Conservation (phyloP, 2,113 vertebrate species). For the Tachysurus vachellii region DNA sequence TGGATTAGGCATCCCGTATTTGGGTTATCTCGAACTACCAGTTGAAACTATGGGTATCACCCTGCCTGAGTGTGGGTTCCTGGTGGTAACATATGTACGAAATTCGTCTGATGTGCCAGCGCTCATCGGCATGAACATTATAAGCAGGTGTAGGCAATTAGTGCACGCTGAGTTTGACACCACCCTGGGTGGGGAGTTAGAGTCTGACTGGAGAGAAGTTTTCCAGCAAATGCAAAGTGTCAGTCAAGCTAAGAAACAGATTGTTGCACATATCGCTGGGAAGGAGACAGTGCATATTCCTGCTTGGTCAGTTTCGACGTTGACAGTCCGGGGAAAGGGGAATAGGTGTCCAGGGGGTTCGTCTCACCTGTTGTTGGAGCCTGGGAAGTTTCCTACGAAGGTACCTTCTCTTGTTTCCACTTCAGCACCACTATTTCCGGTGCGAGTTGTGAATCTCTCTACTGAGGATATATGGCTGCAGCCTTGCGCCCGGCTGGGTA, state of each 20-base stretch:
- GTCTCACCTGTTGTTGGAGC: not conserved
- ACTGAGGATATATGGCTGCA: not conserved
- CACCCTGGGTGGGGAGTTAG: not conserved
- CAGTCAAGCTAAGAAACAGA: not conserved
- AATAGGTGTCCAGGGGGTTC: too few relatives aligned
- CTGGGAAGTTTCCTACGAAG: not conserved
- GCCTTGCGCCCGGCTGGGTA: not conserved
- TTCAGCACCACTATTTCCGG: not conserved
- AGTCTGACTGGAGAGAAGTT: not conserved
- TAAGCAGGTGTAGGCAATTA: not conserved
- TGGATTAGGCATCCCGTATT: not conserved
- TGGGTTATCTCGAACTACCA: not conserved
- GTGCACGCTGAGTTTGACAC: not conserved
- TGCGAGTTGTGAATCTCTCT: not conserved
- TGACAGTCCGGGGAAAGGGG: not conserved
- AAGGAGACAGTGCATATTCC: not conserved
- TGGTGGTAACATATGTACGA: not conserved
- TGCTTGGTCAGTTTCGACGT: not conserved
- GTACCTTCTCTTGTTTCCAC: not conserved
- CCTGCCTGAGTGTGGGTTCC: not conserved
- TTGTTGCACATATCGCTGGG: not conserved
- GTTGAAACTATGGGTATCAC: not conserved
- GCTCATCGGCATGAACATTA: not conserved
- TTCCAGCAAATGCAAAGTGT: not conserved
- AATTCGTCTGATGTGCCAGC: not conserved